These are phyloP conservation scores for Nudaria mundana DNA, from an alignment of 2,888 invertebrate species.

Conservation along the genomic window DNA sequence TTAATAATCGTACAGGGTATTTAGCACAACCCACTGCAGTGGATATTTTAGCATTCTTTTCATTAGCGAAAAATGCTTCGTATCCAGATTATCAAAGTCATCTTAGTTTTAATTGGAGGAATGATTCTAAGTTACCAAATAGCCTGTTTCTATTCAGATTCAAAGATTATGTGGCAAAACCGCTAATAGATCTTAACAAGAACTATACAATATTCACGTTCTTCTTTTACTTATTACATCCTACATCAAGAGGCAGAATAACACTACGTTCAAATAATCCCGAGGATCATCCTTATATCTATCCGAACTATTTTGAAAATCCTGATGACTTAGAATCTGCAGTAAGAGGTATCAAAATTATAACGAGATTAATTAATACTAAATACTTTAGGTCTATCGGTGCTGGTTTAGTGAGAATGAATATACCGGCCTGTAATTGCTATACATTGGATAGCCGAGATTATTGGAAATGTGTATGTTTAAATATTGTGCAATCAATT, in stretches of 20 bases:
- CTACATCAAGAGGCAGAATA: constrained; percentile 12
- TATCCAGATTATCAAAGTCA: constrained; percentile 54
- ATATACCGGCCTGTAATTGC: constrained; percentile 7
- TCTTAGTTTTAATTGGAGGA: constrained; percentile 43
- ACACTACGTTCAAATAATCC: constrained; percentile 11
- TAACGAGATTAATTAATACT: constrained; percentile 8
- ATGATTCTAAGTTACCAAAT: constrained; percentile 23
- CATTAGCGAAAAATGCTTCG: constrained; percentile 39
- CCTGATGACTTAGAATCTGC: constrained; percentile 6
- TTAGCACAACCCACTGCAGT: constrained; percentile 69
- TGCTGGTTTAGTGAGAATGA: constrained; percentile 11
- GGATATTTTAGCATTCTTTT: constrained; percentile 69
- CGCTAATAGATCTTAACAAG: constrained; percentile 9
- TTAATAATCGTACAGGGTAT: constrained; percentile 72
- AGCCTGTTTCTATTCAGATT: constrained; percentile 19
- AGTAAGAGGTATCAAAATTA: constrained; percentile 8
- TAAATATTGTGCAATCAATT: constrained; percentile 71
- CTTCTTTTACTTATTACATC: constrained; percentile 10
- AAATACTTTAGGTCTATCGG: constrained; percentile 11
- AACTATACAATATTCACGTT: constrained; percentile 9
- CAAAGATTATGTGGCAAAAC: constrained; percentile 26
- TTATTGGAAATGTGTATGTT: constrained; percentile 41
- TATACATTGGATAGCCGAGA: constrained; percentile 22
- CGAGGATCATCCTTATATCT: constrained; percentile 10
- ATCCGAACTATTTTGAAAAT: constrained; percentile 14